Percentiles rank a stretch among this genome's conserved stretches.
These are phyloP conservation scores for Pseudachorutes palmiensis DNA, from an alignment of 1,140 invertebrate species.

Conservation along the genomic window DNA sequence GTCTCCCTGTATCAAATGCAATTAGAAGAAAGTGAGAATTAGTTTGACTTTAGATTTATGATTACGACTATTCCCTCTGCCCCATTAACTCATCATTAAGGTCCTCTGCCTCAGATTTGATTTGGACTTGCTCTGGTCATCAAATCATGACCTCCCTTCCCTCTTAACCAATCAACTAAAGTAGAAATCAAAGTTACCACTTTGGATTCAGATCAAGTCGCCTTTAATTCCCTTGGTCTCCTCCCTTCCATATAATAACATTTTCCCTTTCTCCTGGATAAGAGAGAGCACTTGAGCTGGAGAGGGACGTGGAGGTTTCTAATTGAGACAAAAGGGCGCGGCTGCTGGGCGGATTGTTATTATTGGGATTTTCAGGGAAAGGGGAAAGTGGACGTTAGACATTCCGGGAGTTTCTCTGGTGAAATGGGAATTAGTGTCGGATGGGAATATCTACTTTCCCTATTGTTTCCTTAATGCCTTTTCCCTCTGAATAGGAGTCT, in stretches of 20 bases:
- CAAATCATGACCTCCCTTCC: background rate
- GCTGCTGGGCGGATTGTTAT: background rate
- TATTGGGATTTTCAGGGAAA: background rate
- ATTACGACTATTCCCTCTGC: too few species aligned
- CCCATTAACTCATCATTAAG: conserved; percentile 10
- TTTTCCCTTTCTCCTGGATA: background rate
- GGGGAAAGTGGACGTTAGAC: background rate
- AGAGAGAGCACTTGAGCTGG: too few species aligned
- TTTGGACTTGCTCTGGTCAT: background rate
- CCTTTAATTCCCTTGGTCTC: background rate
- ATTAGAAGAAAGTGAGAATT: too few species aligned
- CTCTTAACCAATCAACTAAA: background rate
- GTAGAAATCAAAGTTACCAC: conserved; percentile 6
- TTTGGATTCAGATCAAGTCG: background rate
- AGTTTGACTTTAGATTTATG: too few species aligned
- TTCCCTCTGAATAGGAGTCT: background rate
- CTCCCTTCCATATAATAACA: background rate
- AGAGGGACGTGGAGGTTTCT: too few species aligned
- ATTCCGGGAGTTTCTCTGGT: background rate
- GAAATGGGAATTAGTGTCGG: conserved; percentile 35
- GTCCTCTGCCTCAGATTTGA: background rate
- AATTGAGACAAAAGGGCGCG: conserved; percentile 5
- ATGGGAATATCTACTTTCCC: conserved; percentile 37
- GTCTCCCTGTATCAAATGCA: too few species aligned
- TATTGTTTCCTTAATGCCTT: conserved; percentile 37